phyloP scores from a whole-genome alignment of 2,113 vertebrate species.

The Cariama cristata region DNA sequence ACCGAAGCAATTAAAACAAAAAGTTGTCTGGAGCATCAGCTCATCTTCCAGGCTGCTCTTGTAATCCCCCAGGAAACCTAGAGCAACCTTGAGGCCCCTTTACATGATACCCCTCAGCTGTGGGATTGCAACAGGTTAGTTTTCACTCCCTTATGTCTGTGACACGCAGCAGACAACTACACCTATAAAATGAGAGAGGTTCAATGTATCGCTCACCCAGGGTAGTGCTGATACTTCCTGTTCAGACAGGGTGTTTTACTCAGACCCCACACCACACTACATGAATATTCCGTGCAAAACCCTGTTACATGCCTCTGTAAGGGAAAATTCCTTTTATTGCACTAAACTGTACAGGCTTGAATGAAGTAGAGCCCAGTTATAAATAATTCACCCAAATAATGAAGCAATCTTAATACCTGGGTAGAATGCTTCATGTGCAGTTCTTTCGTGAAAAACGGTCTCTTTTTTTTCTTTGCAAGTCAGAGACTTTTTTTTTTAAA shows the following conservation, averaged over 20 bases:
- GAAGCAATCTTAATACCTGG: not conserved
- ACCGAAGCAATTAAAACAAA: not conserved
- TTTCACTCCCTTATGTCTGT: not conserved
- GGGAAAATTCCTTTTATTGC: not conserved
- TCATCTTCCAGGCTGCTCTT: not conserved
- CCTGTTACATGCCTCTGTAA: not conserved
- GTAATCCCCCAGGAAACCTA: not conserved
- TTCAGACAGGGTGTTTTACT: not conserved
- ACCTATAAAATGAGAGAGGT: not conserved
- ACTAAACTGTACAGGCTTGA: not conserved
- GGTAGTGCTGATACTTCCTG: not conserved
- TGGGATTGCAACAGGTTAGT: not conserved
- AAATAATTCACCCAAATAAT: constrained; percentile 1
- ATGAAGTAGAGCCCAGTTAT: not conserved
- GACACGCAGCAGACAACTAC: not conserved
- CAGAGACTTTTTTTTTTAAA: not conserved
- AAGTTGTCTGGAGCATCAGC: not conserved
- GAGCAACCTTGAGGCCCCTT: not conserved
- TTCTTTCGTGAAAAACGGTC: not conserved
- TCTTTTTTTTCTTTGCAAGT: not conserved
- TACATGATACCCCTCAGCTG: not conserved
- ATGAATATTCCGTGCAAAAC: not conserved
- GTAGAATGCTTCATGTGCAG: not conserved
- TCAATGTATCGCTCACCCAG: not conserved
- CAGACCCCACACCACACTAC: not conserved